These are phyloP conservation scores for Cosmia pyralina DNA, from an alignment of 2,888 invertebrate species.

Conservation along the genomic window DNA sequence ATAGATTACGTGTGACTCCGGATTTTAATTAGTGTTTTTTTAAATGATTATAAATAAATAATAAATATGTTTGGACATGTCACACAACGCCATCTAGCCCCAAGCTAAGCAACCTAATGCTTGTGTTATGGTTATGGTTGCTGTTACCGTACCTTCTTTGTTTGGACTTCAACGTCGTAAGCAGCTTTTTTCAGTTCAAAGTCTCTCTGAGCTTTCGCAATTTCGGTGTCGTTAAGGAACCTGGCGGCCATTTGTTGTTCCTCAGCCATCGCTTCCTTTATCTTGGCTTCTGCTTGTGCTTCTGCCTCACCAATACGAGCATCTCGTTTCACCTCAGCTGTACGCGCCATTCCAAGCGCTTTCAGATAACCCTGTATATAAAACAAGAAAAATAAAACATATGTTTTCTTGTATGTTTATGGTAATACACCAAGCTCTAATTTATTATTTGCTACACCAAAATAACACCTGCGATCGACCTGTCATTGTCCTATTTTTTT, in stretches of 20 bases:
- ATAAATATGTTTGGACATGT: too few species aligned
- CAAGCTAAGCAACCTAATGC: too few species aligned
- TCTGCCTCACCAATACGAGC: conserved; percentile 99
- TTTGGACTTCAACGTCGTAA: conserved; percentile 99
- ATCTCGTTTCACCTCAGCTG: conserved; percentile 98
- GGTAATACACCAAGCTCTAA: background rate
- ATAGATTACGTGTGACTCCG: too few species aligned
- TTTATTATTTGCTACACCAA: too few species aligned
- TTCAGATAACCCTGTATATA: conserved; percentile 95
- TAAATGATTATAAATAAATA: too few species aligned
- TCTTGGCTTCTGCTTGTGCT: conserved; percentile 97
- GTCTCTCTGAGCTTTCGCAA: conserved; percentile 98
- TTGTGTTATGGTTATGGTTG: too few species aligned
- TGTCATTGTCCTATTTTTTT: too few species aligned
- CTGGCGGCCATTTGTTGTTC: conserved; percentile 98
- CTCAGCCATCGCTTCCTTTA: conserved; percentile 98
- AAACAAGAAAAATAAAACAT: conserved; percentile 27
- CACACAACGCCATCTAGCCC: too few species aligned
- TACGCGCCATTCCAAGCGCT: conserved; percentile 98
- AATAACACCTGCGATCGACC: too few species aligned
- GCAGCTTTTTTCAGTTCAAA: conserved; percentile 99
- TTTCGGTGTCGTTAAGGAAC: conserved; percentile 98
- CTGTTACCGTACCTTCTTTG: conserved; percentile 92
- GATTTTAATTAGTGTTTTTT: too few species aligned
- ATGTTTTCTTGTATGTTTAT: background rate